Evolutionary conservation across 2,797 vertebrate species (phyloP).

Genomic region (Synaphobranchus kaupii): DNA sequence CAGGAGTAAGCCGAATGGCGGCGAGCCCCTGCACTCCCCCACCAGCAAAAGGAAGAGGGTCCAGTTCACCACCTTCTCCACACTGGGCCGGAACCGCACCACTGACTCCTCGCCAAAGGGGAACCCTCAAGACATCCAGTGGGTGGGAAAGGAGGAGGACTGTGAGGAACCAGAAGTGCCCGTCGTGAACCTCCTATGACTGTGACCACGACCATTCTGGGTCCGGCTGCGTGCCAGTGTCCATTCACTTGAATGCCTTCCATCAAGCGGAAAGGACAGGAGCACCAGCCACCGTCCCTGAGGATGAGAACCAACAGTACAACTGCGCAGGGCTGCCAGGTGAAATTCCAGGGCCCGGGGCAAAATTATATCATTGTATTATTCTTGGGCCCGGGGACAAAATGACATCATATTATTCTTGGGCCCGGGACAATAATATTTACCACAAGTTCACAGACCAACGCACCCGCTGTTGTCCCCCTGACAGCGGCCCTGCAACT

Average conservation of each 20-base stretch:
- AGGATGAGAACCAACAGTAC: background rate
- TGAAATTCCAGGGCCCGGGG: no score
- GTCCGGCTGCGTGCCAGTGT: constrained; percentile 63
- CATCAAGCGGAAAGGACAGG: constrained; percentile 48
- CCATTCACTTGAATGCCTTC: constrained; percentile 73
- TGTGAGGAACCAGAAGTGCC: constrained; percentile 73
- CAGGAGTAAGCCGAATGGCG: constrained; percentile 62
- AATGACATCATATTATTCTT: no score
- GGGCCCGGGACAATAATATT: no score
- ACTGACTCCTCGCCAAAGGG: constrained; percentile 66
- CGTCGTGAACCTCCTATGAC: constrained; percentile 64
- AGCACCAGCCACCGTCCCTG: no score
- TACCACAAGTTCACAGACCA: no score
- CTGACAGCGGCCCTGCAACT: background rate
- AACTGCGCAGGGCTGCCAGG: background rate
- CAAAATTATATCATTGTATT: no score
- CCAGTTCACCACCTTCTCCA: constrained; percentile 90
- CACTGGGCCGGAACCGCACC: constrained; percentile 71
- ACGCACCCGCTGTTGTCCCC: no score
- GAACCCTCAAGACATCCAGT: constrained; percentile 81
- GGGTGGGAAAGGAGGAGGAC: constrained; percentile 85
- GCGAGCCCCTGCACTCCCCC: constrained; percentile 82
- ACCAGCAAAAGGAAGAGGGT: constrained; percentile 94
- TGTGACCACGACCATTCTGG: constrained; percentile 42
- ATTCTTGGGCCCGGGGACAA: no score